phyloP scores from a whole-genome alignment of 37 sponge, comb jelly and placozoan species.

The Hexactinellida sp. region DNA sequence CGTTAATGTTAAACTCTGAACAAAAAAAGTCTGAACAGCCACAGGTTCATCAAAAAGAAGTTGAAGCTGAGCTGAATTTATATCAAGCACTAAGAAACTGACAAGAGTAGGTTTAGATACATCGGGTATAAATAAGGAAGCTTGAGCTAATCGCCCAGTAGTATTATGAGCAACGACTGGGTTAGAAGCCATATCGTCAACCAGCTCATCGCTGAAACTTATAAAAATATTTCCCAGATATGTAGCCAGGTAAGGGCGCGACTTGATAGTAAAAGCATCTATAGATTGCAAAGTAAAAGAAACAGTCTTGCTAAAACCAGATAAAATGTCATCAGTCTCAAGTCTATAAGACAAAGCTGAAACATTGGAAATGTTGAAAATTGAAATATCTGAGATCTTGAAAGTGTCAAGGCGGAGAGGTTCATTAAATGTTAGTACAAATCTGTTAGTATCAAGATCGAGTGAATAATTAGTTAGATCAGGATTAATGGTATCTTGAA shows the following conservation, averaged over 20 bases:
- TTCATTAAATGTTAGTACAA: constrained; percentile 56
- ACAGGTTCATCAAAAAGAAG: constrained; percentile 67
- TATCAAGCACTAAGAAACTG: constrained; percentile 40
- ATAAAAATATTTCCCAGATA: constrained; percentile 38
- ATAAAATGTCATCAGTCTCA: neutral
- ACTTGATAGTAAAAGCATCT: constrained; percentile 54
- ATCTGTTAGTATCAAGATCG: constrained; percentile 33
- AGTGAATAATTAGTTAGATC: constrained; percentile 31
- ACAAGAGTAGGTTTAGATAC: constrained; percentile 32
- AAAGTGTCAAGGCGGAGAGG: constrained; percentile 38
- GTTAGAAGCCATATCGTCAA: constrained; percentile 43
- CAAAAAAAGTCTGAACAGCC: constrained; percentile 35
- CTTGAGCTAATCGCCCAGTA: constrained; percentile 20
- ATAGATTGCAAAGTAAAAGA: constrained; percentile 24
- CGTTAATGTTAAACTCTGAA: constrained; percentile 35
- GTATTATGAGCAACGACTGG: constrained; percentile 29
- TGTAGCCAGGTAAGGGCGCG: constrained; percentile 35
- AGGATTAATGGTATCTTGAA: constrained; percentile 25
- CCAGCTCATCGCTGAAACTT: constrained; percentile 33
- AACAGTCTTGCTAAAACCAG: constrained; percentile 8
- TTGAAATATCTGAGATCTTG: constrained; percentile 34
- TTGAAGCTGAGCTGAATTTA: constrained; percentile 44
- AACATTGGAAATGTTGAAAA: constrained; percentile 26
- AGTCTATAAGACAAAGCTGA: neutral
- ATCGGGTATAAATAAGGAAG: constrained; percentile 42